phyloP scores from a whole-genome alignment of 2,888 invertebrate species.

The Chloroclystis v-ata region DNA sequence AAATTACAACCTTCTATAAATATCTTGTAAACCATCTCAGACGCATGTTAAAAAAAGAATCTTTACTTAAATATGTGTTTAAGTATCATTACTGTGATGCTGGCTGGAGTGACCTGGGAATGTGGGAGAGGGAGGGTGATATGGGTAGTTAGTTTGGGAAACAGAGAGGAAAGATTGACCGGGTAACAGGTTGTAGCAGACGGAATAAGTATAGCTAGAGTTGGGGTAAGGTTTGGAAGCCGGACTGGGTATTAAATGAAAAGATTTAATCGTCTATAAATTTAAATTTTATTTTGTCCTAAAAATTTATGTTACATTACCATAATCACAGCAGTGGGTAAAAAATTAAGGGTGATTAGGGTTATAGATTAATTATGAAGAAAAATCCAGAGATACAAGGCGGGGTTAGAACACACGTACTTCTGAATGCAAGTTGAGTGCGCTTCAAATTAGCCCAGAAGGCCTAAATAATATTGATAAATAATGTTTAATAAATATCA shows the following conservation, averaged over 20 bases:
- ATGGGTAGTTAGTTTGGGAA: constrained; percentile 29
- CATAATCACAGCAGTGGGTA: no score
- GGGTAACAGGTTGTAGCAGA: constrained; percentile 74
- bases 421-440: no score
- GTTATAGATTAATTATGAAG: no score
- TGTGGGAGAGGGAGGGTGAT: constrained; percentile 42
- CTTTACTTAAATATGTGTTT: constrained; percentile 76
- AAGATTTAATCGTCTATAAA: no score
- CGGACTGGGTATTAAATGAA: neutral
- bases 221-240: neutral
- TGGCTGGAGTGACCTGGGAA: constrained; percentile 66
- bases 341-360: no score
- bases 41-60: constrained; percentile 62
- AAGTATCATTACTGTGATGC: constrained; percentile 76
- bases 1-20: constrained; percentile 23
- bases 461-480: no score
- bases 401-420: no score
- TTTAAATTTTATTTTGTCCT: no score
- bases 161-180: constrained; percentile 63
- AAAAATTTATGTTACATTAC: no score
- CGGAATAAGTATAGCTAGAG: constrained; percentile 54
- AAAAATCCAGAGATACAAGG: no score
- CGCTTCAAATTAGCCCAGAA: no score
- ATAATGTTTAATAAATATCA: no score
- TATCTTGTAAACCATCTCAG: constrained; percentile 33